phyloP scores from a whole-genome alignment of 2,888 invertebrate genomes.

The Agapostemon virescens region DNA sequence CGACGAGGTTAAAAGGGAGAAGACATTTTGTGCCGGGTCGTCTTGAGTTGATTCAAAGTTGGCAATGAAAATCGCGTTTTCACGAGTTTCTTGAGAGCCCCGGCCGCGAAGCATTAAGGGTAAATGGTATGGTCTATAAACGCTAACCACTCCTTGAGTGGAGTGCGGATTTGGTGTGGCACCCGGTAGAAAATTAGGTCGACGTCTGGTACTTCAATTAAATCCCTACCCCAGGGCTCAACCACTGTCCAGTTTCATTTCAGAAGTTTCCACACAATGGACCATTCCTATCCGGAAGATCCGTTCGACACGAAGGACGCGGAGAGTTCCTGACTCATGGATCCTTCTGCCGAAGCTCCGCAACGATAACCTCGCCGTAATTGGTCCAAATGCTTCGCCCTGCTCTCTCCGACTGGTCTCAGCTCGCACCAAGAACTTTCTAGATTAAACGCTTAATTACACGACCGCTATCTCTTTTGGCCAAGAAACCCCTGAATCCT shows the following conservation, averaged over 20 bases:
- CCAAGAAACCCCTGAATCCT: slow-evolving; percentile 40
- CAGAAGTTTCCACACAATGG: slow-evolving; percentile 68
- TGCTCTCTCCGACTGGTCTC: slow-evolving; percentile 52
- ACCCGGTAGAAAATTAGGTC: slow-evolving; percentile 65
- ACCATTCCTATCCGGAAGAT: slow-evolving; percentile 63
- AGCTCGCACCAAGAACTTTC: slow-evolving; percentile 69
- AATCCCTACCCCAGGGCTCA: slow-evolving; percentile 60
- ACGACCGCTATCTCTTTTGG: slow-evolving; percentile 62
- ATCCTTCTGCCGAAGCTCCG: slow-evolving; percentile 66
- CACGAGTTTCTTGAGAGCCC: slow-evolving; percentile 54
- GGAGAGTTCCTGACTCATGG: slow-evolving; percentile 64
- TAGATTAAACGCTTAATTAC: slow-evolving; percentile 75
- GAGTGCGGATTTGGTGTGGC: slow-evolving; percentile 56
- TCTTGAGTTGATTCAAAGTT: slow-evolving; percentile 35
- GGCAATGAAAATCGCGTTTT: slow-evolving; percentile 53
- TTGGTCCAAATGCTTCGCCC: slow-evolving; percentile 68
- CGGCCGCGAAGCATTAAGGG: slow-evolving; percentile 50
- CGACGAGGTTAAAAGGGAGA: neutral
- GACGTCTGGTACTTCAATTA: slow-evolving; percentile 68
- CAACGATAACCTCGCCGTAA: slow-evolving; percentile 74
- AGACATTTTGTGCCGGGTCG: slow-evolving; percentile 12
- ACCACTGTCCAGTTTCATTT: slow-evolving; percentile 69
- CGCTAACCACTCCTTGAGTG: slow-evolving; percentile 57
- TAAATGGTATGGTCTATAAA: slow-evolving; percentile 59
- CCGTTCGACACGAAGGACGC: slow-evolving; percentile 61